Evolutionary conservation across 2,888 invertebrate species (phyloP).

Genomic region (Catocala sponsa): DNA sequence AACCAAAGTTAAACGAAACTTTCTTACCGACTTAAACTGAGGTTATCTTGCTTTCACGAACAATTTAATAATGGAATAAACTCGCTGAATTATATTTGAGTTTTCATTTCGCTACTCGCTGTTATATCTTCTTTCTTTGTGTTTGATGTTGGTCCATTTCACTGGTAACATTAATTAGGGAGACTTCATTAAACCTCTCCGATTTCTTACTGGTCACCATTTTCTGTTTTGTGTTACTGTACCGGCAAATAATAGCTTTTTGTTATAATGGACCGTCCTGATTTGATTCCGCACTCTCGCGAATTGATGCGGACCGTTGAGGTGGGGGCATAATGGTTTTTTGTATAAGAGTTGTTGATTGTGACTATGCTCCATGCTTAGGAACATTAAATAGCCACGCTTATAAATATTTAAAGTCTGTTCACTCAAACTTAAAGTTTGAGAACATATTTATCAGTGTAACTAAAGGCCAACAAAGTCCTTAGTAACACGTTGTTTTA

Average conservation of each 20-base stretch:
- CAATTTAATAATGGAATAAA: constrained; percentile 85
- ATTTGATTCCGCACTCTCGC: constrained; percentile 27
- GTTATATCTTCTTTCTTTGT: constrained; percentile 53
- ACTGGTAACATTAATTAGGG: constrained; percentile 52
- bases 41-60: constrained; percentile 83
- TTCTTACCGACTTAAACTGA: constrained; percentile 58
- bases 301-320: background rate
- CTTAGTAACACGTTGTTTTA: too few relatives aligned
- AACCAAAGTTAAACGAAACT: constrained; percentile 62
- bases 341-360: too few relatives aligned
- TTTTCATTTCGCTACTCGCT: constrained; percentile 64
- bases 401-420: too few relatives aligned
- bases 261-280: constrained; percentile 30
- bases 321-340: background rate
- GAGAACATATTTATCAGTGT: too few relatives aligned
- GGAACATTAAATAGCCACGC: too few relatives aligned
- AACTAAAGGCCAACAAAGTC: too few relatives aligned
- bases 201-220: constrained; percentile 43
- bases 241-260: constrained; percentile 36
- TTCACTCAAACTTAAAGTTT: too few relatives aligned
- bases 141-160: constrained; percentile 46
- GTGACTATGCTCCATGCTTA: too few relatives aligned
- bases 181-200: constrained; percentile 51
- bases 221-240: constrained; percentile 44
- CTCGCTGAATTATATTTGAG: constrained; percentile 74